Evolutionary conservation across 1,140 invertebrate genomes (phyloP).

Genomic region (Leptestheria dahalacensis): DNA sequence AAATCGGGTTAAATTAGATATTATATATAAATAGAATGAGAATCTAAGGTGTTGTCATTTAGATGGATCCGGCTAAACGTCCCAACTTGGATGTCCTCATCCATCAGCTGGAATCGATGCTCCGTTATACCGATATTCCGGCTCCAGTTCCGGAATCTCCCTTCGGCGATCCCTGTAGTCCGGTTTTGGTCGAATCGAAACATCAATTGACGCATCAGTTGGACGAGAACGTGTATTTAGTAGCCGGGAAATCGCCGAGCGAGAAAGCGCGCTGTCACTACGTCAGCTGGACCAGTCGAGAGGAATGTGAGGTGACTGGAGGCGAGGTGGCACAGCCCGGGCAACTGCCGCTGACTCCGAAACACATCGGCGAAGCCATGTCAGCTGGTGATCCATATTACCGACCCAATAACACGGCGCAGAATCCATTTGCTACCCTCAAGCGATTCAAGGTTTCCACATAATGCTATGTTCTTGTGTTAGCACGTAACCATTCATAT

Average conservation of each 20-base stretch:
- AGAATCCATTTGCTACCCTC: conserved; percentile 53
- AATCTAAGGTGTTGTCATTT: conserved; percentile 6
- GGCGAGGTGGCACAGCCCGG: conserved; percentile 15
- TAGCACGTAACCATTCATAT: no score
- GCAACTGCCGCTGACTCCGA: conserved; percentile 31
- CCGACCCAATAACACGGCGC: conserved; percentile 39
- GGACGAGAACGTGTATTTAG: conserved; percentile 36
- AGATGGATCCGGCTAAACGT: conserved; percentile 71
- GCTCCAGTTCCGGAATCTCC: neutral
- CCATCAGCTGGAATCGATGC: conserved; percentile 39
- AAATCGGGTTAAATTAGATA: no score
- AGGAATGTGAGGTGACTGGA: no score
- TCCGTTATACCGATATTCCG: conserved; percentile 20
- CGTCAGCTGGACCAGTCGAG: conserved; percentile 24
- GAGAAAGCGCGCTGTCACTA: conserved; percentile 58
- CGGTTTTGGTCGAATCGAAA: neutral
- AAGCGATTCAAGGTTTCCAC: conserved; percentile 31
- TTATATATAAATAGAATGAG: neutral
- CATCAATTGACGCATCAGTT: neutral
- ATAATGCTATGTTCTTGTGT: no score
- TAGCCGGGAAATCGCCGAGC: conserved; percentile 38
- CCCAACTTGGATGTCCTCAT: conserved; percentile 66
- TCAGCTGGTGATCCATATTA: conserved; percentile 63
- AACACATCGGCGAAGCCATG: conserved; percentile 55
- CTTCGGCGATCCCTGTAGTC: neutral